Conservation (phyloP, 30 jellyfish, hydroid and myxozoan genomes). For the Aurelia sp. region DNA sequence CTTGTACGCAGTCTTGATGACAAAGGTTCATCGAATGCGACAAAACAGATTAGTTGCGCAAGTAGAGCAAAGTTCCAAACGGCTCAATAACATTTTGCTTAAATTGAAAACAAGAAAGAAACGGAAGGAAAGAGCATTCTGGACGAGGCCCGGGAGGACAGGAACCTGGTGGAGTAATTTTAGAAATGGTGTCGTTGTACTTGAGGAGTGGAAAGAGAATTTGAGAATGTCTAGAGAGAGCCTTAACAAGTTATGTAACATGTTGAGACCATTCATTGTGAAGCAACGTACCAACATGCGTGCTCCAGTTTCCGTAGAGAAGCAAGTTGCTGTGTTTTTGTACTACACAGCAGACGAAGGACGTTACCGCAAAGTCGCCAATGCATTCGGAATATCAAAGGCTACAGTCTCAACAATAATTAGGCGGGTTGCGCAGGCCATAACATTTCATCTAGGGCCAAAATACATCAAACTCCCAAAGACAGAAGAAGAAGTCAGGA, state of each 20-base stretch:
- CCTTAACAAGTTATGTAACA: conserved; percentile 14
- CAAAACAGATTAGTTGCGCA: too few species aligned
- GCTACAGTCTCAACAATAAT: conserved; percentile 48
- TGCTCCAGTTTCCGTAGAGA: conserved; percentile 52
- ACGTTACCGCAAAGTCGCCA: conserved; percentile 52
- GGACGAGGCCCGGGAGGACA: conserved; percentile 56
- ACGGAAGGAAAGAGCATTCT: background rate
- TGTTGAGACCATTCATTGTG: conserved; percentile 18
- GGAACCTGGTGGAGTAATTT: conserved; percentile 45
- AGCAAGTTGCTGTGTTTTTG: conserved; percentile 40
- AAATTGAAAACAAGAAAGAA: too few species aligned
- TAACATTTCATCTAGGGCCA: conserved; percentile 32
- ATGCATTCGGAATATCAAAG: conserved; percentile 68
- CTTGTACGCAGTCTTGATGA: too few species aligned
- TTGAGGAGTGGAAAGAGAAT: conserved; percentile 56
- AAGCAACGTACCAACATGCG: conserved; percentile 51
- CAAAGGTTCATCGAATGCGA: too few species aligned
- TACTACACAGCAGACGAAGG: conserved; percentile 66
- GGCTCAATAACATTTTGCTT: too few species aligned
- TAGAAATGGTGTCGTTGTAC: background rate
- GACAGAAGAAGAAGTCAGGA: conserved; percentile 32
- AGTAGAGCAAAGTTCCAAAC: too few species aligned
- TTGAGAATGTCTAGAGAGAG: conserved; percentile 32
- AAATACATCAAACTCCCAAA: conserved; percentile 40
- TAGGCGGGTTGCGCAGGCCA: conserved; percentile 17